A percentile compares a stretch with the other conserved stretches of the same genome.
Evolutionary conservation across 2,113 vertebrate genomes (phyloP).

Genomic region (Marmota monax): DNA sequence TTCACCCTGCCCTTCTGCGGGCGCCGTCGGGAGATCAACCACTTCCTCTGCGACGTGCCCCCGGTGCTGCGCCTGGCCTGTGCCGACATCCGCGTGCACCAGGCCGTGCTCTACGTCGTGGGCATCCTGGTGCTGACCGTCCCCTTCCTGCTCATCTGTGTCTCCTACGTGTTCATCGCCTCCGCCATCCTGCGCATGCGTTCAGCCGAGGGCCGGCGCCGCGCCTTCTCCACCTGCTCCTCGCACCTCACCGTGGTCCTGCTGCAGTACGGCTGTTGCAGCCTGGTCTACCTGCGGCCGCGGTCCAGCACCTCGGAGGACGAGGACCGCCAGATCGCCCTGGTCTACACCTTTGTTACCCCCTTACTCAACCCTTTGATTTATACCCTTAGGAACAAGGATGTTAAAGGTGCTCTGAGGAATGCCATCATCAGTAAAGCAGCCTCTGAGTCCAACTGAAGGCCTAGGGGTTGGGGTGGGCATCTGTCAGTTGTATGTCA

Average conservation of each 20-base stretch:
- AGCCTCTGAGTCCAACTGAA: fast-evolving
- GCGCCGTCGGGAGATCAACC: constrained; percentile 37
- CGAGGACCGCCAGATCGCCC: constrained; percentile 51
- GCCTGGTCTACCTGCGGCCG: constrained; percentile 67
- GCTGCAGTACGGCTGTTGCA: constrained; percentile 66
- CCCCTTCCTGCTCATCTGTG: constrained; percentile 65
- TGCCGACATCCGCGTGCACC: constrained; percentile 30
- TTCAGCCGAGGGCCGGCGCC: neutral
- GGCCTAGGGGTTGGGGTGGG: fast-evolving
- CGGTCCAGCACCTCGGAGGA: constrained; percentile 23
- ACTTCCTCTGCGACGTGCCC: constrained; percentile 72
- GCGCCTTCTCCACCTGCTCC: constrained; percentile 75
- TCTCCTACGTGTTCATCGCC: constrained; percentile 63
- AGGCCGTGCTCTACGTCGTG: constrained; percentile 38
- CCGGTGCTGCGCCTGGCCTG: constrained; percentile 66
- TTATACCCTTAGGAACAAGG: constrained; percentile 78
- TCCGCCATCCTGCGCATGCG: constrained; percentile 53
- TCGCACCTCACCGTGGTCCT: constrained; percentile 62
- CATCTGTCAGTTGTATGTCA: neutral
- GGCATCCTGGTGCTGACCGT: constrained; percentile 57
- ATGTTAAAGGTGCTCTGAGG: constrained; percentile 64
- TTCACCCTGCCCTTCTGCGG: constrained; percentile 77
- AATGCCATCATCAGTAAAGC: neutral
- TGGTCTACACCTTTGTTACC: constrained; percentile 73
- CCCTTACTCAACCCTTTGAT: constrained; percentile 78